Conservation (phyloP, 2,113 vertebrate species). For the Cavia porcellus region DNA sequence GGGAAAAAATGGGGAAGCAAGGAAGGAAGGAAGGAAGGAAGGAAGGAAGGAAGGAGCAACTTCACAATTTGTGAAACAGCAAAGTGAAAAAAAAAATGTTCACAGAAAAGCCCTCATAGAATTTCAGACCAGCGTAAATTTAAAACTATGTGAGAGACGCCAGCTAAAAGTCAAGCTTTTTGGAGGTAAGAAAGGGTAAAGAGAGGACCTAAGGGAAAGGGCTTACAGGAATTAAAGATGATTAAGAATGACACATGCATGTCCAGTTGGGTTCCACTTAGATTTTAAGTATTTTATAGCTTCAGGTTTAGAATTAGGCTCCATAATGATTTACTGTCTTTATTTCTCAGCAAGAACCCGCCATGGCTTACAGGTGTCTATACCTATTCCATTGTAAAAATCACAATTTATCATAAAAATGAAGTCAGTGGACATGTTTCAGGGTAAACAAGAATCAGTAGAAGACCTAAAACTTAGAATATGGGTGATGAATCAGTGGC, state of each 20-base stretch:
- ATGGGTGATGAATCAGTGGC: neutral
- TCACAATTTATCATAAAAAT: neutral
- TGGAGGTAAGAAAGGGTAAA: neutral
- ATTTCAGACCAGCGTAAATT: neutral
- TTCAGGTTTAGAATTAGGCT: neutral
- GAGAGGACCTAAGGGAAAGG: neutral
- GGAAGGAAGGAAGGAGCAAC: neutral
- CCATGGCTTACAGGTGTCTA: neutral
- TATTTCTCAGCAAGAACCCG: neutral
- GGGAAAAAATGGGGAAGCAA: neutral
- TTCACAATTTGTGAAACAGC: neutral
- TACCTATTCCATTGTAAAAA: constrained; percentile 14
- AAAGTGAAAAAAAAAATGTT: neutral
- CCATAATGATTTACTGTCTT: neutral
- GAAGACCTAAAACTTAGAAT: neutral
- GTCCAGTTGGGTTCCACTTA: neutral
- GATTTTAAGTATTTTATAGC: neutral
- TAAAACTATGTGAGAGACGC: neutral
- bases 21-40: neutral
- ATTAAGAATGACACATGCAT: neutral
- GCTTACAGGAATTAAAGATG: neutral
- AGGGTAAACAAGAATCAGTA: neutral
- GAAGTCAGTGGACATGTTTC: neutral
- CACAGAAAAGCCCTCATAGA: neutral
- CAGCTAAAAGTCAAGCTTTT: neutral